Evolutionary conservation across 2,888 invertebrate genomes (phyloP), one percentile per base, ranked within the genome.

Genomic region (Rhorus exstirpatorius): DNA sequence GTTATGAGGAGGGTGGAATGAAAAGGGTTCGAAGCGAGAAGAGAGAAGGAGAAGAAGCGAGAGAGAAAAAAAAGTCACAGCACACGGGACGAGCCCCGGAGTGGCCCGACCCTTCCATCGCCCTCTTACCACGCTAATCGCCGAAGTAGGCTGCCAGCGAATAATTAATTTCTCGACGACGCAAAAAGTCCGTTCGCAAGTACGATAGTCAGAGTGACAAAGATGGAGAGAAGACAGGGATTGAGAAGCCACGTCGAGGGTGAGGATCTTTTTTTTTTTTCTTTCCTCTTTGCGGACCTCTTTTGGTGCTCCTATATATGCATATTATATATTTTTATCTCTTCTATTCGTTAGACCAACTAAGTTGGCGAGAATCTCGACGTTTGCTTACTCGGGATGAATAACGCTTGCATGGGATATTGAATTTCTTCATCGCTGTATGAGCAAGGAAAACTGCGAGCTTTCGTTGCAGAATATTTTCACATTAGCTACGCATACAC

Each of bases 141-240:
- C 46, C 77, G 61, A 81, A 77, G 68, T 72, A 67, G 81, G 53
- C 75, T 81, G 65, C 80, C 55, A 55, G 58, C 58, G 81, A 81
- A 81, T 81, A 77, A 81, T 77, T 81, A 77, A 81, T 81, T 81
- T 81, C 68, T 61, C 77, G 81, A 72, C 61, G 71, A 81, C 67
- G 65, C 41, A 55, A 46, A 60, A 46, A 77, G 53, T 76, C 74
- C 63, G 65, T 49, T 72, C 53, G 17, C 61, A 51, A 68, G 67
- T 38, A 41, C 17, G 17, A 53, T 26, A 49, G 14, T 24, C 21
- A 51, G 31, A 17, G 49, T 21, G 70, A n/a, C 35, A 65, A 24
- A 58, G 58, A 41, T 19, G 7, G 19, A 44, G 21, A 63, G 44
- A 63, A 26, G 41, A 44, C 21, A 21, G 41, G 26, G 61, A 79